These are phyloP conservation scores for Octodon degus DNA, from an alignment of 2,113 vertebrate species.

Conservation along the genomic window DNA sequence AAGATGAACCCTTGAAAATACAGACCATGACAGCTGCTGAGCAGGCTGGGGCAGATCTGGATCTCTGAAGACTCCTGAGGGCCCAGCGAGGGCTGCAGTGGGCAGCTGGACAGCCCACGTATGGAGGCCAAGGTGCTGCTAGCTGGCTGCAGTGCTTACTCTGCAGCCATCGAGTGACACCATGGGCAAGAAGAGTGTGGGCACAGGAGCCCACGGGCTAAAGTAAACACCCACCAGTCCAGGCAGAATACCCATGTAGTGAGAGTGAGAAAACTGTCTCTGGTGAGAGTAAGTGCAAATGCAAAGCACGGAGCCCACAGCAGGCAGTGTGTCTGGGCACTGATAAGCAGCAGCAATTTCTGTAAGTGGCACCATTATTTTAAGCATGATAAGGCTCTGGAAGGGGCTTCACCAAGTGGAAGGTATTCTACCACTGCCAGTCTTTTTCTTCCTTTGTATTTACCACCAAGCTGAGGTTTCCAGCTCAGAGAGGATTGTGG, in stretches of 20 bases:
- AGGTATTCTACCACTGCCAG: background rate
- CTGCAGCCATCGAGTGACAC: background rate
- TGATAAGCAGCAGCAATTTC: background rate
- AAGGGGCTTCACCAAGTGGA: background rate
- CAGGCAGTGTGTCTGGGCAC: background rate
- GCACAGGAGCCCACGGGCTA: background rate
- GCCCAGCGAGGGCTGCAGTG: background rate
- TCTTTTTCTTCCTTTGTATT: background rate
- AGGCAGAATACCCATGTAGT: background rate
- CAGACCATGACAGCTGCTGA: too few species aligned
- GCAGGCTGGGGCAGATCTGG: background rate
- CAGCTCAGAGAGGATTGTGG: background rate
- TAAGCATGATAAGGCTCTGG: background rate
- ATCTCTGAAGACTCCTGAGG: background rate
- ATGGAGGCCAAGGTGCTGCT: background rate
- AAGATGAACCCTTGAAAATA: background rate
- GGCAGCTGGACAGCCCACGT: background rate
- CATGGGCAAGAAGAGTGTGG: background rate
- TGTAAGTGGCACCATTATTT: background rate
- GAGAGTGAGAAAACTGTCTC: background rate
- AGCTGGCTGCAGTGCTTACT: background rate
- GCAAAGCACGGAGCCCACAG: background rate
- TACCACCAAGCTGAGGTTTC: background rate
- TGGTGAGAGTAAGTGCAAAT: background rate
- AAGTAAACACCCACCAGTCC: background rate